These are phyloP conservation scores for Edolisoma coerulescens DNA, from an alignment of 2,113 vertebrate genomes.

Conservation along the genomic window DNA sequence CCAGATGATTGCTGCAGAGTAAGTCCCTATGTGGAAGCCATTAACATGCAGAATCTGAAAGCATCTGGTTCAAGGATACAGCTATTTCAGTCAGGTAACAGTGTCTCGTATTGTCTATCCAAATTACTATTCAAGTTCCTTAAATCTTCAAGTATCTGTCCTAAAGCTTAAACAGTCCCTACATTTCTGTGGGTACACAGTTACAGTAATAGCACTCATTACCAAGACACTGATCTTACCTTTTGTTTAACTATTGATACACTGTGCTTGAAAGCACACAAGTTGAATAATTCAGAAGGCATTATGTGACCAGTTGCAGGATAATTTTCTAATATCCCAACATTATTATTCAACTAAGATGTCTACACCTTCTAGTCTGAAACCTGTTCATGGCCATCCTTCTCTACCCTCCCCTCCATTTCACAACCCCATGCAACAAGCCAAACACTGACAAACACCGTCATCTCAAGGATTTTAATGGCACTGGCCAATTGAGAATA, in stretches of 20 bases:
- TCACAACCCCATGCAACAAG: neutral
- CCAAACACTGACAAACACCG: neutral
- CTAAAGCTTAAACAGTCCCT: neutral
- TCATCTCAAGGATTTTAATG: slow-evolving; percentile 47
- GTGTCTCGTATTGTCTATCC: neutral
- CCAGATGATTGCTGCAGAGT: neutral
- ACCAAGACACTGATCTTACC: neutral
- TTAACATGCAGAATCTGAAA: neutral
- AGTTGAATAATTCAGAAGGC: neutral
- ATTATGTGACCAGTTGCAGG: neutral
- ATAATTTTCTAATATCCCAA: neutral
- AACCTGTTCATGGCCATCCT: neutral
- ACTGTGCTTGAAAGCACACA: neutral
- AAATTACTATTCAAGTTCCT: neutral
- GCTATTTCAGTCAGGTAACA: neutral
- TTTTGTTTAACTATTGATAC: neutral
- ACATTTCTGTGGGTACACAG: neutral
- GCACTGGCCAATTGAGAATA: slow-evolving; percentile 6
- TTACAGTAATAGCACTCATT: neutral
- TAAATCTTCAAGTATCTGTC: neutral
- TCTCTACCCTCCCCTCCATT: neutral
- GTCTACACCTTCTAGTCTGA: neutral
- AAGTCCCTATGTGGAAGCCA: neutral
- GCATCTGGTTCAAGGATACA: neutral
- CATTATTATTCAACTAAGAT: neutral